Conservation (phyloP, 2,888 invertebrate genomes). For the Euplexia lucipara region DNA sequence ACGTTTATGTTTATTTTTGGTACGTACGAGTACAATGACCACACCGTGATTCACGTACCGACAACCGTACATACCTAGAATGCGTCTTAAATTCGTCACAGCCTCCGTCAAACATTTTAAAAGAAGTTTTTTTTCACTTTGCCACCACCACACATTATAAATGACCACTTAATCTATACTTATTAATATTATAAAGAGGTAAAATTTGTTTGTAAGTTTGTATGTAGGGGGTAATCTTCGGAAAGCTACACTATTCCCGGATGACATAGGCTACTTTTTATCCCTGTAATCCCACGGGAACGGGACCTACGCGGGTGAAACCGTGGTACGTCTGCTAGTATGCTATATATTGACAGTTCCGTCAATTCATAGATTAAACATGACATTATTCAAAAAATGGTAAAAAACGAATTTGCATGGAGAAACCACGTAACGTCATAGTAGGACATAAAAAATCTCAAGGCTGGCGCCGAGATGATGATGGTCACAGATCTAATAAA, state of each 20-base stretch:
- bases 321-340: no score
- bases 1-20: constrained; percentile 22
- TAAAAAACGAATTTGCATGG: constrained; percentile 18
- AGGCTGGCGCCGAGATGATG: constrained; percentile 54
- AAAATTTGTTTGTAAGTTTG: no score
- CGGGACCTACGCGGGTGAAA: no score
- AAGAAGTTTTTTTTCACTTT: background rate
- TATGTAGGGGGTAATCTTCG: no score
- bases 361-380: background rate
- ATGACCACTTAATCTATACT: no score
- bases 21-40: constrained; percentile 23
- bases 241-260: no score
- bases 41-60: background rate
- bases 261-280: no score
- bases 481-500: constrained; percentile 45
- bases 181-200: no score
- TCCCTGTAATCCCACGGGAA: no score
- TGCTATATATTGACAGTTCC: background rate
- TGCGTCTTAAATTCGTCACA: background rate
- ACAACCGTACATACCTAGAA: no score
- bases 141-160: background rate
- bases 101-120: background rate
- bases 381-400: constrained; percentile 1
- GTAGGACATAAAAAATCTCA: constrained; percentile 47
- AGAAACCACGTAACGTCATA: constrained; percentile 42